A percentile compares a stretch with the other conserved stretches of the same genome.
Evolutionary conservation across 2,797 vertebrate species (phyloP).

Genomic region (Neosalanx taihuensis): DNA sequence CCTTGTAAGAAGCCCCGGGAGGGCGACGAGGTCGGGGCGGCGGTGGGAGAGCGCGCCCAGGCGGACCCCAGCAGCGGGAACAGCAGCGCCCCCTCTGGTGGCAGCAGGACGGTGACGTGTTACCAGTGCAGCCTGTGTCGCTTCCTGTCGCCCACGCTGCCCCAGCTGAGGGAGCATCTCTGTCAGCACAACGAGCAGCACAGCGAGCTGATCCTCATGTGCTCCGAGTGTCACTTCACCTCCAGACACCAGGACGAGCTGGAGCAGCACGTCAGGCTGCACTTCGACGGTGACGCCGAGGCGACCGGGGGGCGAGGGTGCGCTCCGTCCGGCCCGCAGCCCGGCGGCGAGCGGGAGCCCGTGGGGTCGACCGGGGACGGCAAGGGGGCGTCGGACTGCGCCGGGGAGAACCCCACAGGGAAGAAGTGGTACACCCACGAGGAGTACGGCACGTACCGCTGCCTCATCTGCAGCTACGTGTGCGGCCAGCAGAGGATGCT

Average conservation of each 20-base stretch:
- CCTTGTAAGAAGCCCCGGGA: constrained; percentile 71
- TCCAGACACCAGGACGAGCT: constrained; percentile 87
- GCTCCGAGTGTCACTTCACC: constrained; percentile 81
- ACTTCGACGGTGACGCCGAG: constrained; percentile 64
- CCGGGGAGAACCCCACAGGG: constrained; percentile 51
- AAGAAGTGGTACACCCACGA: constrained; percentile 96
- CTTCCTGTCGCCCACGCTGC: constrained; percentile 82
- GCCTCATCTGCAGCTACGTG: constrained; percentile 94
- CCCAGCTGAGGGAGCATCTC: constrained; percentile 84
- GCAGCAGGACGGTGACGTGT: constrained; percentile 78
- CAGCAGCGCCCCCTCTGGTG: constrained; percentile 44
- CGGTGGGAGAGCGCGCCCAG: constrained; percentile 25
- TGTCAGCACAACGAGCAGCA: constrained; percentile 83
- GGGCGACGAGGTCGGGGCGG: constrained; percentile 14
- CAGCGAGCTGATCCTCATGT: constrained; percentile 77
- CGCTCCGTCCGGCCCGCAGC: constrained; percentile 13
- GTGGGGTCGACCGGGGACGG: not conserved
- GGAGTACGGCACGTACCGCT: constrained; percentile 90
- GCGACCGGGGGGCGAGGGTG: not conserved
- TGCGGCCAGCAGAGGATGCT: constrained; percentile 95
- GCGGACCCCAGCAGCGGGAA: constrained; percentile 34
- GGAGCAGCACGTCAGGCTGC: constrained; percentile 83
- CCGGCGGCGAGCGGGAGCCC: constrained; percentile 31
- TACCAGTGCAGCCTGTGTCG: constrained; percentile 95
- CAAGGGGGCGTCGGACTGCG: not conserved